These are phyloP conservation scores for Procapra przewalskii DNA, from an alignment of 2,113 vertebrate species.

Conservation along the genomic window DNA sequence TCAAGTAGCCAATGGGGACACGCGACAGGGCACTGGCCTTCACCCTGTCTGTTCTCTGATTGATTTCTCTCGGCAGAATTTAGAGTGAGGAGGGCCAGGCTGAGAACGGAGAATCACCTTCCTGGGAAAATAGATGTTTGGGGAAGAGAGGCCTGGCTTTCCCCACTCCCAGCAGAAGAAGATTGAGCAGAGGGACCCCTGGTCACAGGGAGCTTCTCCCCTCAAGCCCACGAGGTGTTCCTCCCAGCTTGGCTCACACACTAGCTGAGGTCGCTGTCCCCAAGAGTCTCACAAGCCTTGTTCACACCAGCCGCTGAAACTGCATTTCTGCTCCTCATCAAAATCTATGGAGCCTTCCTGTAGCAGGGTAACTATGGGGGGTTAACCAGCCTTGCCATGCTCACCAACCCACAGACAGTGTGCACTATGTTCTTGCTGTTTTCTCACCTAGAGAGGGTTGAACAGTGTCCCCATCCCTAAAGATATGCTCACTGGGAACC, in stretches of 20 bases:
- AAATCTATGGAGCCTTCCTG: not conserved
- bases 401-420: not conserved
- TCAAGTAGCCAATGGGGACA: not conserved
- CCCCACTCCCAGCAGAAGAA: not conserved
- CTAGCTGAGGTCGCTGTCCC: not conserved
- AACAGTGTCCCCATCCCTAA: not conserved
- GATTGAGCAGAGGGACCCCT: not conserved
- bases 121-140: not conserved
- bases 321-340: not conserved
- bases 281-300: not conserved
- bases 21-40: not conserved
- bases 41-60: not conserved
- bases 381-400: too few species aligned
- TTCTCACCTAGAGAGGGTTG: not conserved
- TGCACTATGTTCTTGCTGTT: not conserved
- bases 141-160: not conserved
- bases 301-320: not conserved
- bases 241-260: not conserved
- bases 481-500: not conserved
- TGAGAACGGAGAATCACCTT: slow-evolving; percentile 9
- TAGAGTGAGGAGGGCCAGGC: not conserved
- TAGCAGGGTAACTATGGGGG: rapidly evolving
- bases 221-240: not conserved
- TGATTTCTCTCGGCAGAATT: not conserved
- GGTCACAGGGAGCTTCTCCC: not conserved